Base-by-base conservation (phyloP, 2,113 vertebrate genomes). In the Serranochromis macrocephalus region DNA sequence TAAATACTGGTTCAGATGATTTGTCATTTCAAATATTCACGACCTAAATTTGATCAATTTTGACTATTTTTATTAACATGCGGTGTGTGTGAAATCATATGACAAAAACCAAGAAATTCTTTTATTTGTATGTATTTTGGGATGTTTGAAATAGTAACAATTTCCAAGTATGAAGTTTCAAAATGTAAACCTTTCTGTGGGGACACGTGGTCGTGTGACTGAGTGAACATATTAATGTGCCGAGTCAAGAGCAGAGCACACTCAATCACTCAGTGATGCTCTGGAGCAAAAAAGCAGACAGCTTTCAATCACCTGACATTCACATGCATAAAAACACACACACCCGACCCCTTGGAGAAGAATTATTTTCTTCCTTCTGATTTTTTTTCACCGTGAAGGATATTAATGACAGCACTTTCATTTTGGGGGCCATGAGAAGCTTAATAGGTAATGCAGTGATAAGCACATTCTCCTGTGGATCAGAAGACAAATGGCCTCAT, bases 401-500 rank as follows among this genome's bases (percentile, higher is more conserved):
- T 95, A 94, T 94, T 91, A 94, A 94, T 92, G 92, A 86, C 91
- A 91, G 89, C 73, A 61, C 80, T 85, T 88, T 88, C 63, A 71
- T 75, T 90, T 87, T 82, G 73, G 89, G 80, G 87, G 87, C 81
- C 88, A 84, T 7, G 49, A 85, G 79, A 81, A 73, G 88, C 82
- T 88, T 92, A 90, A 92, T 83, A 91, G 86, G 87, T 94, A 89
- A 91, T 82, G 91, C 91, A 91, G 88, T 91, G 84, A 95, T 93
- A 95, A 94, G 91, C 86, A 84, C 85, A 83, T 92, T 89, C 88
- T 94, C 88, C 66, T 78, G 83, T 38, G 90, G 58, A 84, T 89
- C 78, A 89, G 79, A 94, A 94, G 94, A 96, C 90, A 93, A 95
- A 95, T 94, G 82, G 90, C 86, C 93, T 95, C 95, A 94, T 94